Conservation (phyloP, 2,797 vertebrate species). For the Eleutherodactylus coqui region DNA sequence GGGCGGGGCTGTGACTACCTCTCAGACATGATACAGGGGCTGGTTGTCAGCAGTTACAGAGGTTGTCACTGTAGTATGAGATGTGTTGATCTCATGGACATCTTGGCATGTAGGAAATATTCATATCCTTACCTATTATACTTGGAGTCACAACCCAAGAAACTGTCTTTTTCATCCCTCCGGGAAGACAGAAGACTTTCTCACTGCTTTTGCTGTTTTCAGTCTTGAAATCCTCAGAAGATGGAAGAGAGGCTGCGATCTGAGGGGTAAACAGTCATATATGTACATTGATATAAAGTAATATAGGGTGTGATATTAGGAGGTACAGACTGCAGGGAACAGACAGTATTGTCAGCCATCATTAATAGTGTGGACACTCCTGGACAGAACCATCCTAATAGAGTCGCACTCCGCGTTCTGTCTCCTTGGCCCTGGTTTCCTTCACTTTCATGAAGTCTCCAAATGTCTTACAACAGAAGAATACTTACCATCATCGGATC, state of each 20-base stretch:
- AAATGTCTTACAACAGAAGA: not conserved
- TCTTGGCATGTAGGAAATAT: no score
- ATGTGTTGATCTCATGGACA: no score
- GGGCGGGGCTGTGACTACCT: no score
- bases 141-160: slow-evolving; percentile 79
- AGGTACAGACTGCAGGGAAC: no score
- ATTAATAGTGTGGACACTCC: no score
- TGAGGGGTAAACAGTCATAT: slow-evolving; percentile 65
- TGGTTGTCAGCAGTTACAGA: not conserved
- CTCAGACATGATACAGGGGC: not conserved
- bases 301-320: no score
- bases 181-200: slow-evolving; percentile 79
- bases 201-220: slow-evolving; percentile 71
- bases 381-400: no score
- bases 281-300: no score
- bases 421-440: no score
- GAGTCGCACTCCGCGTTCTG: no score
- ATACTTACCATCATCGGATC: slow-evolving; percentile 77
- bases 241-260: slow-evolving; percentile 75
- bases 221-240: slow-evolving; percentile 69
- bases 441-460: no score
- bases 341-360: no score
- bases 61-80: not conserved
- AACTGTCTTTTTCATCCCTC: slow-evolving; percentile 76
- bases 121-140: slow-evolving; percentile 71